Percentiles rank a stretch among this genome's conserved stretches.
phyloP scores from a whole-genome alignment of 2,888 invertebrate genomes.

The Lottia scabra region DNA sequence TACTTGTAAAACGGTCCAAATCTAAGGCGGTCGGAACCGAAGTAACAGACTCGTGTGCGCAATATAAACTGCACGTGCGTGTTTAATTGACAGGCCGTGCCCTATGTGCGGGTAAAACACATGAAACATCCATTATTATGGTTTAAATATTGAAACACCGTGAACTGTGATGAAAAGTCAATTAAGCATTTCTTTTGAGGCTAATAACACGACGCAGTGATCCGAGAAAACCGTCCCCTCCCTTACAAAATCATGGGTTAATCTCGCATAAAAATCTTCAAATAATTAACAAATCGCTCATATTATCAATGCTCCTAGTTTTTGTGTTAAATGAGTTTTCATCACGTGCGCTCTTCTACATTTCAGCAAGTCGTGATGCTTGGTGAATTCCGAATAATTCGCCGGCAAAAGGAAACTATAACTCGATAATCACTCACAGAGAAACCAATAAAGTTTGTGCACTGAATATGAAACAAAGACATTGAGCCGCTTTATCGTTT shows the following conservation, averaged over 20 bases:
- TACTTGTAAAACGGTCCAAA: neutral
- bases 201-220: neutral
- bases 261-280: neutral
- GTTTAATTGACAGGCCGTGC: neutral
- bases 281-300: no score
- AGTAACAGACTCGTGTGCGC: neutral
- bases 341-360: conserved; percentile 1
- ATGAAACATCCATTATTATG: neutral
- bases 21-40: neutral
- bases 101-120: neutral
- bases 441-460: conserved; percentile 19
- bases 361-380: neutral
- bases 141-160: neutral
- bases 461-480: conserved; percentile 16
- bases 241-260: neutral
- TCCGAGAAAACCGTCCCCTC: neutral
- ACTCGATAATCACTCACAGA: conserved; percentile 5
- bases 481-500: conserved; percentile 13
- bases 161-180: neutral
- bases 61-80: neutral
- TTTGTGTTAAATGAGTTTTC: neutral
- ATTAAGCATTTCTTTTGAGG: neutral
- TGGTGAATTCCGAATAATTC: neutral
- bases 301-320: no score
- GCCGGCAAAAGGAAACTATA: conserved; percentile 11